Conservation (phyloP, 2,888 invertebrate genomes). For the Oscheius sp. region DNA sequence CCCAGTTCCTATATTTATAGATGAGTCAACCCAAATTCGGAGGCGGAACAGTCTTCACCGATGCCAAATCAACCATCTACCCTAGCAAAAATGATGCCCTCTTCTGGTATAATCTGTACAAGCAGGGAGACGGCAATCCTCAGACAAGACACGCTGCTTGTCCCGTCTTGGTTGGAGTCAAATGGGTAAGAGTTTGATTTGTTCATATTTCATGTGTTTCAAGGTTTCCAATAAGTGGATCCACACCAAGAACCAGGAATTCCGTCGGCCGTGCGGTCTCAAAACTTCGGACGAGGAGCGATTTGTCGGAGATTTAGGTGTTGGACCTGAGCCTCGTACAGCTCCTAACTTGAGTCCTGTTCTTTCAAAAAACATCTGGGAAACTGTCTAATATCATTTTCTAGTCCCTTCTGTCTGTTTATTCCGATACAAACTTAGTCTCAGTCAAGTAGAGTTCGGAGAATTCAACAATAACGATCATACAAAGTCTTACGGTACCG, state of each 20-base stretch:
- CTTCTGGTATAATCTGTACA: conserved; percentile 93
- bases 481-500: no score
- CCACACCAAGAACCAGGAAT: conserved; percentile 81
- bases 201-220: neutral
- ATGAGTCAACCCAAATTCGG: conserved; percentile 97
- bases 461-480: no score
- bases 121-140: conserved; percentile 90
- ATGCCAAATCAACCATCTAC: conserved; percentile 85
- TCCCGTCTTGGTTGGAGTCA: conserved; percentile 93
- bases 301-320: conserved; percentile 62
- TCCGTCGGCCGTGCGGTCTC: conserved; percentile 78
- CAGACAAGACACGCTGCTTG: conserved; percentile 95
- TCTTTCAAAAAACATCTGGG: conserved; percentile 51
- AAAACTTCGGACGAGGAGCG: conserved; percentile 63
- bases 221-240: conserved; percentile 90
- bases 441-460: no score
- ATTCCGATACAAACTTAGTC: no score
- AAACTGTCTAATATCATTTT: conserved; percentile 34
- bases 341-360: conserved; percentile 63
- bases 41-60: conserved; percentile 97
- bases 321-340: conserved; percentile 58
- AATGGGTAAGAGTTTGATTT: conserved; percentile 76
- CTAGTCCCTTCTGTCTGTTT: conserved; percentile 1
- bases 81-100: conserved; percentile 92
- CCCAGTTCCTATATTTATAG: conserved; percentile 76